These are phyloP conservation scores for Hyposoter didymator DNA, from an alignment of 2,888 invertebrate genomes.

Conservation along the genomic window DNA sequence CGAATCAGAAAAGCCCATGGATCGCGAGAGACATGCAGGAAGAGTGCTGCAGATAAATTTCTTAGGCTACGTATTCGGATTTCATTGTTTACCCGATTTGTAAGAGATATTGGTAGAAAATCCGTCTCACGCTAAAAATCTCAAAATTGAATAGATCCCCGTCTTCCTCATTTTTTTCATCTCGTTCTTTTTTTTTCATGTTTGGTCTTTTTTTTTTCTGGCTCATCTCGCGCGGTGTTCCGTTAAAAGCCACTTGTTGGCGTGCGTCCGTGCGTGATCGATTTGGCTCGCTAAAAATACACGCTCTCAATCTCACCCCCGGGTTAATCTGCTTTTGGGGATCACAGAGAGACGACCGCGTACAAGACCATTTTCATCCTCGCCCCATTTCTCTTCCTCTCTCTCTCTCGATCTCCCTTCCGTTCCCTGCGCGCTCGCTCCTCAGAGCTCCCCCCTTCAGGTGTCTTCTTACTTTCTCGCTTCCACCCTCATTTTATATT, in stretches of 20 bases:
- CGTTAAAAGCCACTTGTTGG: constrained; percentile 82
- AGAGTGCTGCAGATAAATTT: not conserved
- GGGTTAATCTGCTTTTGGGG: constrained; percentile 81
- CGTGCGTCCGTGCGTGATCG: constrained; percentile 81
- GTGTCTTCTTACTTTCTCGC: constrained; percentile 6
- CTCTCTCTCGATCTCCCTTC: not conserved
- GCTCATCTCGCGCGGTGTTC: constrained; percentile 69
- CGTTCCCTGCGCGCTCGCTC: not conserved
- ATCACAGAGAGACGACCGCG: constrained; percentile 74
- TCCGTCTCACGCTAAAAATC: constrained; percentile 44
- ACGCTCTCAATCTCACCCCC: constrained; percentile 68
- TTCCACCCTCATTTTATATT: constrained; percentile 33
- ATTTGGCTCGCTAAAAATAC: constrained; percentile 79
- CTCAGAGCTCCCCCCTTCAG: not conserved
- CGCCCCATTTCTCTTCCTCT: constrained; percentile 32
- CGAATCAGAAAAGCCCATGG: not conserved
- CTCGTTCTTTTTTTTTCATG: not conserved
- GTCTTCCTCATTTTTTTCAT: constrained; percentile 8
- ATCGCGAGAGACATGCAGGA: not conserved
- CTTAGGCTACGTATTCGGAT: constrained; percentile 8
- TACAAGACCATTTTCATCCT: constrained; percentile 47
- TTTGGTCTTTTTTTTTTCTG: constrained; percentile 16
- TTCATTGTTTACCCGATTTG: constrained; percentile 65
- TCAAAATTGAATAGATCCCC: constrained; percentile 42
- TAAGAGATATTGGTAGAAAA: constrained; percentile 48